Evolutionary conservation across 2,888 invertebrate genomes (phyloP), one percentile per base, ranked within the genome.

Genomic region (Hypercompe scribonia): DNA sequence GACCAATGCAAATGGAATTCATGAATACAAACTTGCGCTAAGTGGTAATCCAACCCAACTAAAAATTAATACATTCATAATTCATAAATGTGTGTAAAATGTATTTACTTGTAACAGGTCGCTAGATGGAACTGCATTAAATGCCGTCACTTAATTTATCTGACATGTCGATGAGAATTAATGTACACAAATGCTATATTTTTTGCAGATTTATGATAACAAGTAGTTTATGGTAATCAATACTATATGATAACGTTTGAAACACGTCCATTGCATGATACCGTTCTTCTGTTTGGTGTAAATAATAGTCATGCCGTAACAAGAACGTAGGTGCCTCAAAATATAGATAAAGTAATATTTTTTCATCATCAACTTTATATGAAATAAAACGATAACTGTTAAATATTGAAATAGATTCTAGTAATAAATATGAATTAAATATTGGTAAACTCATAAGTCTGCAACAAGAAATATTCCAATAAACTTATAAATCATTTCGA

Each of bases 161-260:
- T 84, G 88, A 90, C 83, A 88, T 90, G 89, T 88, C 88, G 86
- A 87, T 85, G 88, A 89, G 82, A 88, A 86, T 86, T 15, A 89
- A 89, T 90, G 89, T 92, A 92, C 89, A 91, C 88, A 90, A 90
- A 91, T 88, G 89, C 90, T 92, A 93, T 94, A 94, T 95, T 95
- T 95, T 95, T 94, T 93, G 93, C 94, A 93, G 91, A 92, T 94
- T 90, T 94, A 94, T 88, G 91, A 90, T 88, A 87, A 88, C 87
- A 91, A 83, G 78, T 87, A 89, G 86, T 89, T 89, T 91, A 90
- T 88, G 86, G 50, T 88, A 89, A 89, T 87, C 86, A 88, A 90
- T 86, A 91, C 88, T 90, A 89, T 88, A 86, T 88, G 84, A 83
- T 84, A 84, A 84, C 83, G 86, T 87, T 82, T 80, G 80, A 79